These are phyloP conservation scores for Geotrupes spiniger DNA, from an alignment of 2,888 invertebrate genomes.

Conservation along the genomic window DNA sequence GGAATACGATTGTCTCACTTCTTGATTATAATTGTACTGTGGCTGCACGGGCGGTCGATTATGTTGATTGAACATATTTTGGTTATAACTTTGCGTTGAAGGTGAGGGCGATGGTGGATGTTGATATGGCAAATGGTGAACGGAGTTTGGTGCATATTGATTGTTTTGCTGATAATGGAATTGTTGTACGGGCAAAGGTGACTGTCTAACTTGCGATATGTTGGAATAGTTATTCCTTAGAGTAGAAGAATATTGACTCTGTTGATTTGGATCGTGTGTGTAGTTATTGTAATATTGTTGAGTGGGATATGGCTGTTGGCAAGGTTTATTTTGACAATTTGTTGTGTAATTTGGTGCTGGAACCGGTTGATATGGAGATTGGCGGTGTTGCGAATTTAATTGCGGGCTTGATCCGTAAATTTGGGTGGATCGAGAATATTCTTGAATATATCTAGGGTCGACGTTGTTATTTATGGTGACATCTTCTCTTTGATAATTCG, in stretches of 20 bases:
- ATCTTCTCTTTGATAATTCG: constrained; percentile 3
- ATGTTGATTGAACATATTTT: constrained; percentile 6
- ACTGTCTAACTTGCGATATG: constrained; percentile 14
- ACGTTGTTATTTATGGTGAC: constrained; percentile 4
- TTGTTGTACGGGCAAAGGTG: constrained; percentile 13
- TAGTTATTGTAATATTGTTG: constrained; percentile 18
- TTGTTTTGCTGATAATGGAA: constrained; percentile 9
- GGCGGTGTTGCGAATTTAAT: constrained; percentile 36
- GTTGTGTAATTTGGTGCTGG: constrained; percentile 17
- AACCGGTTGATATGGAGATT: constrained; percentile 41
- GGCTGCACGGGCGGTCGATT: not conserved
- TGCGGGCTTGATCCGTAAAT: constrained; percentile 33
- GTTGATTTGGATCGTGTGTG: constrained; percentile 15
- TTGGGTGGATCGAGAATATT: constrained; percentile 10
- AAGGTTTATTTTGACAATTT: constrained; percentile 9
- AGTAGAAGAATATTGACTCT: constrained; percentile 26
- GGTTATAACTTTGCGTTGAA: constrained; percentile 35
- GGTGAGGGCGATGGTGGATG: constrained; percentile 44
- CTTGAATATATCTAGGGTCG: constrained; percentile 11
- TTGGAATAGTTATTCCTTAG: constrained; percentile 12
- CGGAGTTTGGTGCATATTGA: constrained; percentile 21
- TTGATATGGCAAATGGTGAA: constrained; percentile 37
- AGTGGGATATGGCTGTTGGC: constrained; percentile 11
- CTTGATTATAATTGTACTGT: constrained; percentile 11
- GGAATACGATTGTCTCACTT: not conserved